Evolutionary conservation across 2,113 vertebrate genomes (phyloP).

Genomic region (Hyperoodon ampullatus): DNA sequence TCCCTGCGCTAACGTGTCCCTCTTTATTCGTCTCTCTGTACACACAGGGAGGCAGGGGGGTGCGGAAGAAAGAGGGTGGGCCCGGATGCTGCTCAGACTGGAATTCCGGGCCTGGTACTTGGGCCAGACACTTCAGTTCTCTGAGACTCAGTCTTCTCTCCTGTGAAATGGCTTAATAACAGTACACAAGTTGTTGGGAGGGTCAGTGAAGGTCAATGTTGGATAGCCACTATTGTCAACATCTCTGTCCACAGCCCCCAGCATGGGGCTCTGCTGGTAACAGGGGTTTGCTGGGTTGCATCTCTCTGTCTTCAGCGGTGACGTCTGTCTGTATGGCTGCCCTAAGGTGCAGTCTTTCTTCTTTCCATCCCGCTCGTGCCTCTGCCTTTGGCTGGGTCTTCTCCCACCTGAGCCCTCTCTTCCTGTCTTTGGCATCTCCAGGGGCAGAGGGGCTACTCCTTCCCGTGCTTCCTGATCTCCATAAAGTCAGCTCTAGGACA

Average conservation of each 20-base stretch:
- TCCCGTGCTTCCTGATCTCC: not conserved
- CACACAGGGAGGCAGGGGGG: not conserved
- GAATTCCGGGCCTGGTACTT: not conserved
- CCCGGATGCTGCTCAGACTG: not conserved
- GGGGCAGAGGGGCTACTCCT: not conserved
- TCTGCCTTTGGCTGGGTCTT: not conserved
- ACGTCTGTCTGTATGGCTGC: not conserved
- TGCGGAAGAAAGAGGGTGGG: not conserved
- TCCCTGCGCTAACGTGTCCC: not conserved
- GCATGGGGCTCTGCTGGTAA: fast-evolving
- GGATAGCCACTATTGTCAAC: too few relatives aligned
- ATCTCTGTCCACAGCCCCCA: not conserved
- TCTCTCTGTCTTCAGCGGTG: not conserved
- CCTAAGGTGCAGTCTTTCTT: not conserved
- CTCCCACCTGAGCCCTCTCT: not conserved
- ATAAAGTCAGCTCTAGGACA: not conserved
- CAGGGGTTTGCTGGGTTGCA: not conserved
- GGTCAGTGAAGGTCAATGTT: not conserved
- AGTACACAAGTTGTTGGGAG: not conserved
- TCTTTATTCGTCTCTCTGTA: not conserved
- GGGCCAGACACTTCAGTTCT: not conserved
- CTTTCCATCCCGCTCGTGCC: fast-evolving
- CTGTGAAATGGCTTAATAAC: not conserved
- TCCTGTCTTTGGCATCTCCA: not conserved
- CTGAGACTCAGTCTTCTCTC: not conserved